A percentile compares a stretch with the other conserved stretches of the same genome.
Evolutionary conservation across 1,140 invertebrate genomes (phyloP).

Genomic region (Drosophila funebris): DNA sequence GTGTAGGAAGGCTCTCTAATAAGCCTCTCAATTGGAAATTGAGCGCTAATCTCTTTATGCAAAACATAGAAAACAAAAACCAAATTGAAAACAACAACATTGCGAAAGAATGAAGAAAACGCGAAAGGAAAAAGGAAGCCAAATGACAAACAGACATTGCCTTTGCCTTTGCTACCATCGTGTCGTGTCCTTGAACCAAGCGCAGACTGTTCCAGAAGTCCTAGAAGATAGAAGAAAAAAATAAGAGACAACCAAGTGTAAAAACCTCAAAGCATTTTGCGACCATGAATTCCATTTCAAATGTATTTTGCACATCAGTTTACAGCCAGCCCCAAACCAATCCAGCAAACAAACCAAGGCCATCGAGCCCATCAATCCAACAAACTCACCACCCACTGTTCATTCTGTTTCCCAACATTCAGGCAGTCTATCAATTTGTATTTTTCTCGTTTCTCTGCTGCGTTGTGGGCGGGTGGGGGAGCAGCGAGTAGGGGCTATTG

Average conservation of each 20-base stretch:
- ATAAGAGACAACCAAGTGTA: slow-evolving; percentile 11
- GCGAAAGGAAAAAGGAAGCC: slow-evolving; percentile 1
- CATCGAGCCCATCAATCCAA: background rate
- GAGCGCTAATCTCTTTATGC: slow-evolving; percentile 57
- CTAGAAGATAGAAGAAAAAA: background rate
- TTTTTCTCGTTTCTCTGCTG: slow-evolving; percentile 1
- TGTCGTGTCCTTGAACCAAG: slow-evolving; percentile 43
- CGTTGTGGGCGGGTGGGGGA: background rate
- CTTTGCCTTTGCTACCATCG: background rate
- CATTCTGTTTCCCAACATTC: background rate
- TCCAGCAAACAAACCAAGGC: background rate
- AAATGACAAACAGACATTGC: slow-evolving; percentile 19
- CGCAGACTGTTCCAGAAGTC: slow-evolving; percentile 7
- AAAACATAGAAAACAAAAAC: slow-evolving; percentile 21
- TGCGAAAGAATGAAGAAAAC: background rate
- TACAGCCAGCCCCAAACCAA: background rate
- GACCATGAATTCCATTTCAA: slow-evolving; percentile 43
- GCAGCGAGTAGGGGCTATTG: background rate
- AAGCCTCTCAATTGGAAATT: slow-evolving; percentile 52
- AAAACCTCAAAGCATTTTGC: slow-evolving; percentile 31
- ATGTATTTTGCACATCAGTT: slow-evolving; percentile 49
- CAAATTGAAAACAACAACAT: slow-evolving; percentile 10
- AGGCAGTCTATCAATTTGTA: slow-evolving; percentile 33
- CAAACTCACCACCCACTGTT: background rate
- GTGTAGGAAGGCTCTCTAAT: slow-evolving; percentile 24